Evolutionary conservation across 2,888 invertebrate genomes (phyloP).

Genomic region (Agrotis puta): DNA sequence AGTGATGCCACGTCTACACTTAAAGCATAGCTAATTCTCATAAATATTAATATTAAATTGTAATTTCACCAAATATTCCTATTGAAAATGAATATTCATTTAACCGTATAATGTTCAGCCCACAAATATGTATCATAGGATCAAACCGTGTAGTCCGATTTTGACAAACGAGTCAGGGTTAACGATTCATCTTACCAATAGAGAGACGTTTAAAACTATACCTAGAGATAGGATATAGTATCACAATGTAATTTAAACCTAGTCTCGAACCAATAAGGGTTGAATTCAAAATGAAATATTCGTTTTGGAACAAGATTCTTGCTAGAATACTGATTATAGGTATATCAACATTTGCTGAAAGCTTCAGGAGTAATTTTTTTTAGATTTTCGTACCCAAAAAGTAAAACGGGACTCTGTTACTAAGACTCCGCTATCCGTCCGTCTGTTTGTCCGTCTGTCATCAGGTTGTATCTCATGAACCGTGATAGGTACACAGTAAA

Average conservation of each 20-base stretch:
- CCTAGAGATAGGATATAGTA: conserved; percentile 18
- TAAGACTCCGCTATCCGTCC: too few relatives aligned
- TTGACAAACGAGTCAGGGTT: conserved; percentile 22
- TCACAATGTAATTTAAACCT: not conserved
- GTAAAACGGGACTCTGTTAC: too few relatives aligned
- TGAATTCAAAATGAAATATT: conserved; percentile 11
- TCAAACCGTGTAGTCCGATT: conserved; percentile 6
- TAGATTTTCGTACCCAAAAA: too few relatives aligned
- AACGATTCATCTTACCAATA: conserved; percentile 12
- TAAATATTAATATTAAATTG: too few relatives aligned
- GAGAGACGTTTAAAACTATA: not conserved
- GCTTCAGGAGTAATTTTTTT: too few relatives aligned
- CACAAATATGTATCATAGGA: not conserved
- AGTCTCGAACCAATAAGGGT: not conserved
- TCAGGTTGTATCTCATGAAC: too few relatives aligned
- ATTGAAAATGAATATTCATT: conserved; percentile 9
- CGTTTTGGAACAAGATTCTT: not conserved
- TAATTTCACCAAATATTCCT: not conserved
- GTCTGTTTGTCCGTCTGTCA: too few relatives aligned
- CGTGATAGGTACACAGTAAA: too few relatives aligned
- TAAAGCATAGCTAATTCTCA: too few relatives aligned
- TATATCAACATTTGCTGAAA: not conserved
- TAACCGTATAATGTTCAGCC: conserved; percentile 8
- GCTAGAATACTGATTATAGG: not conserved
- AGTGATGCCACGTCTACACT: too few relatives aligned